A percentile compares a stretch with the other conserved stretches of the same genome.
Evolutionary conservation across 1,140 invertebrate genomes (phyloP).

Genomic region (Heliconius eleuchia): DNA sequence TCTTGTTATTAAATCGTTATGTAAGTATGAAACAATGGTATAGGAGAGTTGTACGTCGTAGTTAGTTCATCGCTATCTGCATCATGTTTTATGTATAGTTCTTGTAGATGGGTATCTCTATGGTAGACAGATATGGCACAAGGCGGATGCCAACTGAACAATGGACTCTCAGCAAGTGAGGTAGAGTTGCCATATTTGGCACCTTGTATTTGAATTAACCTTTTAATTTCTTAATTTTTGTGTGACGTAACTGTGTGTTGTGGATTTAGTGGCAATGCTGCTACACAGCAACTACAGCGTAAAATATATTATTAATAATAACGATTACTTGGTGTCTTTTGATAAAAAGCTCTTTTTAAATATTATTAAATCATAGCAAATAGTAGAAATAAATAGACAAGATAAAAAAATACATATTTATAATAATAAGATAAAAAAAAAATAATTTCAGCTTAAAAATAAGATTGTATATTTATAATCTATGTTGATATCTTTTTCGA

Average conservation of each 20-base stretch:
- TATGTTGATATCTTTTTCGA: too few relatives aligned
- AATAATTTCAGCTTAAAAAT: too few relatives aligned
- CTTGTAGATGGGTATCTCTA: constrained; percentile 11
- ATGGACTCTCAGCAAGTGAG: constrained; percentile 25
- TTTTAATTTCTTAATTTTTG: constrained; percentile 2
- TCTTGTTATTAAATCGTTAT: background rate
- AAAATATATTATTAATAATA: background rate
- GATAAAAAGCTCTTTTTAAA: too few relatives aligned
- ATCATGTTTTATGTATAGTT: constrained; percentile 12
- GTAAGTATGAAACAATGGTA: constrained; percentile 17
- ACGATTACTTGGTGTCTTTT: background rate
- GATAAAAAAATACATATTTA: too few relatives aligned
- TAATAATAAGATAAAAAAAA: too few relatives aligned
- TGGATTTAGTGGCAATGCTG: background rate
- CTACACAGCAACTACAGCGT: background rate
- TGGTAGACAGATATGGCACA: constrained; percentile 20
- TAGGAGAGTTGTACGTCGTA: constrained; percentile 9
- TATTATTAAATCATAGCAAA: too few relatives aligned
- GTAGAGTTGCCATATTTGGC: constrained; percentile 21
- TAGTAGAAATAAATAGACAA: too few relatives aligned
- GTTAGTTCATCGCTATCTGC: constrained; percentile 11
- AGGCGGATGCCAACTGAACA: constrained; percentile 19
- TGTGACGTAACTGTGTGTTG: background rate
- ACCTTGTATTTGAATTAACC: constrained; percentile 13
- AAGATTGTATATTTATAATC: too few relatives aligned